These are phyloP conservation scores for Gobius niger DNA, from an alignment of 2,113 vertebrate genomes.

Conservation along the genomic window DNA sequence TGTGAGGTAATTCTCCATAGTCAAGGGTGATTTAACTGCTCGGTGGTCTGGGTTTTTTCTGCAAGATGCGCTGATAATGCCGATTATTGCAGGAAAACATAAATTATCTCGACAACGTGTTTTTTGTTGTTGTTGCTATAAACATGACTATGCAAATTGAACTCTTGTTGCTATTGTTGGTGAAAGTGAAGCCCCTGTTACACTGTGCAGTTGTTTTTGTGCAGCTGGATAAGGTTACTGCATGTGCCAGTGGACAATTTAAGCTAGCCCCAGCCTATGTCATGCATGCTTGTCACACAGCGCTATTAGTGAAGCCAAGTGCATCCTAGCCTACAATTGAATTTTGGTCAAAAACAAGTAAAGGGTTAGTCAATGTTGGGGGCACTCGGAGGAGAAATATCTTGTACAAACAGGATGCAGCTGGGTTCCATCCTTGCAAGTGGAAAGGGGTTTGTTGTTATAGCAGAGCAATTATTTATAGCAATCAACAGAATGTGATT, in stretches of 20 bases:
- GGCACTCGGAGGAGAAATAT: background rate
- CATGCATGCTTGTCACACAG: background rate
- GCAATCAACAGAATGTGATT: too few relatives aligned
- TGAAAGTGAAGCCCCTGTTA: background rate
- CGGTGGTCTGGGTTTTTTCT: background rate
- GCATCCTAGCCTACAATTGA: background rate
- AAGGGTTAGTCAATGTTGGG: background rate
- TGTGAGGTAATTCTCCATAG: slow-evolving; percentile 4
- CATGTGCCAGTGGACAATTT: background rate
- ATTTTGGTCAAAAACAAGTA: slow-evolving; percentile 6
- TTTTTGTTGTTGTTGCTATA: background rate
- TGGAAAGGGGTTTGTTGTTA: background rate
- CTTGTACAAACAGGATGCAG: background rate
- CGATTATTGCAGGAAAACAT: background rate
- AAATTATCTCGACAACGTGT: background rate
- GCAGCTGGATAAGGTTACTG: background rate
- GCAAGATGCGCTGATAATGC: background rate
- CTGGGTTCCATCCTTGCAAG: background rate
- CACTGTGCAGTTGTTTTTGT: background rate
- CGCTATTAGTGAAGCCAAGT: slow-evolving; percentile 5
- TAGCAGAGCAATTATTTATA: background rate
- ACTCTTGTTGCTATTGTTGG: background rate
- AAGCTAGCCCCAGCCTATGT: background rate
- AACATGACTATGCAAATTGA: background rate
- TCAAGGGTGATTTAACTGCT: slow-evolving; percentile 1